Conservation (phyloP, 2,888 invertebrate species). For the Fragum fragum region DNA sequence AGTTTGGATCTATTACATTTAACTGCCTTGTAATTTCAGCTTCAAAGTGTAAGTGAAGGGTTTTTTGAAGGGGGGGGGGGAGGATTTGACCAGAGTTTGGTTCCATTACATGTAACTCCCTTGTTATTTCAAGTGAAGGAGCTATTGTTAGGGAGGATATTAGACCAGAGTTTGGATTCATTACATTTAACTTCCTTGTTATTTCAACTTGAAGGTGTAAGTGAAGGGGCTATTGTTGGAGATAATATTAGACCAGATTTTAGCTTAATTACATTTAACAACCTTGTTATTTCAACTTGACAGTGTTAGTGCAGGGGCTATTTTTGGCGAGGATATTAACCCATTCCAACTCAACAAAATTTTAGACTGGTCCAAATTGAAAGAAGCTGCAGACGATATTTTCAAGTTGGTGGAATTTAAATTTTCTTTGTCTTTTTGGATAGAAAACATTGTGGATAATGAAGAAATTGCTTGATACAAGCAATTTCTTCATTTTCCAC, state of each 20-base stretch:
- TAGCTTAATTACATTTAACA: constrained; percentile 49
- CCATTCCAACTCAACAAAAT: too few species aligned
- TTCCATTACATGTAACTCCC: constrained; percentile 72
- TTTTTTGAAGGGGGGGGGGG: constrained; percentile 68
- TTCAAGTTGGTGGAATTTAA: too few species aligned
- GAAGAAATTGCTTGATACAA: too few species aligned
- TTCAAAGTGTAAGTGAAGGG: constrained; percentile 62
- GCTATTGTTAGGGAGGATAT: constrained; percentile 73
- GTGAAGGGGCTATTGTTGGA: constrained; percentile 51
- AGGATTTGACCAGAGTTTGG: constrained; percentile 78
- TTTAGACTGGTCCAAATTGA: too few species aligned
- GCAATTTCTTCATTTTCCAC: too few species aligned
- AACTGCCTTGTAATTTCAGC: constrained; percentile 52
- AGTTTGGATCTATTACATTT: constrained; percentile 54
- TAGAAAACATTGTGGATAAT: too few species aligned
- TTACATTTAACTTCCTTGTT: constrained; percentile 68
- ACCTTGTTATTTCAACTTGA: constrained; percentile 65
- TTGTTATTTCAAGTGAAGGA: constrained; percentile 53
- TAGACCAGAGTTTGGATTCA: constrained; percentile 69
- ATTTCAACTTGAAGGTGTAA: neutral
- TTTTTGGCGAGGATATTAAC: too few species aligned
- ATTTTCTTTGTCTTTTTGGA: too few species aligned
- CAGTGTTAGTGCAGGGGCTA: constrained; percentile 59
- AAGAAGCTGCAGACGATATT: too few species aligned
- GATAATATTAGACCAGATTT: neutral